Evolutionary conservation across 2,888 invertebrate species (phyloP), one percentile per base, ranked within the genome.

Genomic region (Drosophila paramelanica): DNA sequence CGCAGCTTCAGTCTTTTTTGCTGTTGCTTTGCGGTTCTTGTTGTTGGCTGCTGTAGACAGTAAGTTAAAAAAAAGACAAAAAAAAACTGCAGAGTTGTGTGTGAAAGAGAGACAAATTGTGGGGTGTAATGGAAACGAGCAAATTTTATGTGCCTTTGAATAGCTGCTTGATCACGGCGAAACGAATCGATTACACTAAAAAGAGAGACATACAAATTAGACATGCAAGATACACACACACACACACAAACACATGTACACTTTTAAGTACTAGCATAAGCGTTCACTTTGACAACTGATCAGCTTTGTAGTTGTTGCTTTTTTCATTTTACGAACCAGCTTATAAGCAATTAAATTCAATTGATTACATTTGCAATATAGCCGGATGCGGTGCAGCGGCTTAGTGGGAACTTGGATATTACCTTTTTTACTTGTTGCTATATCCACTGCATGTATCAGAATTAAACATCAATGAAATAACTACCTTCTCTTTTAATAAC

Each of bases 111-210:
- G 56, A 70, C 59, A 60, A 70, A 79, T 79, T 76, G 65, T 51
- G 57, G 59, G 64, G 80, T 50, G 74, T 56, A 79, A 50, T 58
- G 75, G 39, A 43, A 45, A 50, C 79, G 42, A 69, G 57, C 53
- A 76, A 76, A 79, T 79, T 75, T 79, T 64, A 70, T 75, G 70
- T 79, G 70, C 77, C 55, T 75, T 79, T 79, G 60, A 75, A 75
- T 75, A 75, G 75, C 71, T 76, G 75, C 77, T 70, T 62, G 80
- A 75, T 69, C 75, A 76, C 77, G 59, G 76, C 64, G 60, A 58
- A 79, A 55, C 75, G 80, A 75, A 75, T 79, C 80, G 75, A 75
- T 75, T 79, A 75, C 80, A 64, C 45, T 60, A 43, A 60, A 75
- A 75, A 69, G 64, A 64, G 49, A 75, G 70, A 69, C 76, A 79